Conservation (phyloP, 2,113 vertebrate species). For the Anhinga rufa region DNA sequence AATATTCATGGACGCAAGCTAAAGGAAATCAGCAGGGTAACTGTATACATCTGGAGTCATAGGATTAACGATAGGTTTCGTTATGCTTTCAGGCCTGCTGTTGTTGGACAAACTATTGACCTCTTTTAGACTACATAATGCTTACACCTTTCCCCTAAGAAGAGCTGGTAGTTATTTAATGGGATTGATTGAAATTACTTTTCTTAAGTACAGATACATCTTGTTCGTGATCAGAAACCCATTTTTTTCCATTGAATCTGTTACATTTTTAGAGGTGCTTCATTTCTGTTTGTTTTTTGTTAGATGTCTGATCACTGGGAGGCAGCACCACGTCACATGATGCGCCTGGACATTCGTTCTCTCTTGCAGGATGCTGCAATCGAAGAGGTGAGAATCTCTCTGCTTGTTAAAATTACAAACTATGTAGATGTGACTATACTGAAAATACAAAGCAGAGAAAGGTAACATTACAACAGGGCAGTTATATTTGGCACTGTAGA, state of each 20-base stretch:
- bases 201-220: not conserved
- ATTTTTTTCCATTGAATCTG: not conserved
- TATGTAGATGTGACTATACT: not conserved
- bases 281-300: slow-evolving; percentile 14
- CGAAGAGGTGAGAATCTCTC: slow-evolving; percentile 82
- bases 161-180: not conserved
- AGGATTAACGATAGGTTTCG: not conserved
- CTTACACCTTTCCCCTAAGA: not conserved
- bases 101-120: not conserved
- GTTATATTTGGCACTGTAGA: not conserved
- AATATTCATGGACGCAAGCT: slow-evolving; percentile 91
- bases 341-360: slow-evolving; percentile 93
- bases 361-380: slow-evolving; percentile 98
- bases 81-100: not conserved
- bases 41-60: not conserved
- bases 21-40: slow-evolving; percentile 94
- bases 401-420: not conserved
- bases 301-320: slow-evolving; percentile 97
- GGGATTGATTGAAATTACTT: not conserved
- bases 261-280: not conserved
- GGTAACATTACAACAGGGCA: not conserved
- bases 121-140: not conserved
- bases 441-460: not conserved
- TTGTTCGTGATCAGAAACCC: not conserved
- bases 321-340: slow-evolving; percentile 93